Evolutionary conservation across 2,113 vertebrate species (phyloP).

Genomic region (Notarius lentiginosus): DNA sequence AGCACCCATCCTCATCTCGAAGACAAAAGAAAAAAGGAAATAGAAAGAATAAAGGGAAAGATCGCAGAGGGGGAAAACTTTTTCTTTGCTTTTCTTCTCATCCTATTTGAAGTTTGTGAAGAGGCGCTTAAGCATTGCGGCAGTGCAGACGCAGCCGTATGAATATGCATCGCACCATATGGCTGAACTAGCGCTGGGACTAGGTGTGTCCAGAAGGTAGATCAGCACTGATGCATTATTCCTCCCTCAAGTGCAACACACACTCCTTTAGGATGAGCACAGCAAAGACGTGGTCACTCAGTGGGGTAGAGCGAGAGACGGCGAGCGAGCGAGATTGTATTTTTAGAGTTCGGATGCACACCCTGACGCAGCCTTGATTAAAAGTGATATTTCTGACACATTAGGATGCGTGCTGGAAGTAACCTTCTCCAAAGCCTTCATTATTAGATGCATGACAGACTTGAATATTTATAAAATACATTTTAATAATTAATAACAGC

Average conservation of each 20-base stretch:
- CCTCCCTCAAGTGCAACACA: conserved; percentile 55
- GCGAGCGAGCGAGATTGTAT: conserved; percentile 31
- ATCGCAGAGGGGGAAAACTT: conserved; percentile 51
- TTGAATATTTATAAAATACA: conserved; percentile 99
- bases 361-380: conserved; percentile 76
- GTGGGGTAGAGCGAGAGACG: not conserved
- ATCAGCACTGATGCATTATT: conserved; percentile 75
- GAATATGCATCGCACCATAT: conserved; percentile 81
- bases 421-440: conserved; percentile 83
- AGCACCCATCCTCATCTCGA: conserved; percentile 53
- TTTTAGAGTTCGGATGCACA: conserved; percentile 64
- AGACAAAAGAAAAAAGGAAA: conserved; percentile 38
- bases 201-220: conserved; percentile 81
- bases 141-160: conserved; percentile 68
- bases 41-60: conserved; percentile 34
- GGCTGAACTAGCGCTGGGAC: conserved; percentile 73
- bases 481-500: conserved; percentile 99
- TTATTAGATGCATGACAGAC: conserved; percentile 91
- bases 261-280: not conserved
- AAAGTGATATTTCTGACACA: conserved; percentile 83
- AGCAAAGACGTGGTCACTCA: not conserved
- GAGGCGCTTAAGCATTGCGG: conserved; percentile 69
- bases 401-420: conserved; percentile 82
- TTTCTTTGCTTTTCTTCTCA: conserved; percentile 51
- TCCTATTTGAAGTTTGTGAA: conserved; percentile 71